Evolutionary conservation across 2,113 vertebrate genomes (phyloP).

Genomic region (Corythaeola cristata): DNA sequence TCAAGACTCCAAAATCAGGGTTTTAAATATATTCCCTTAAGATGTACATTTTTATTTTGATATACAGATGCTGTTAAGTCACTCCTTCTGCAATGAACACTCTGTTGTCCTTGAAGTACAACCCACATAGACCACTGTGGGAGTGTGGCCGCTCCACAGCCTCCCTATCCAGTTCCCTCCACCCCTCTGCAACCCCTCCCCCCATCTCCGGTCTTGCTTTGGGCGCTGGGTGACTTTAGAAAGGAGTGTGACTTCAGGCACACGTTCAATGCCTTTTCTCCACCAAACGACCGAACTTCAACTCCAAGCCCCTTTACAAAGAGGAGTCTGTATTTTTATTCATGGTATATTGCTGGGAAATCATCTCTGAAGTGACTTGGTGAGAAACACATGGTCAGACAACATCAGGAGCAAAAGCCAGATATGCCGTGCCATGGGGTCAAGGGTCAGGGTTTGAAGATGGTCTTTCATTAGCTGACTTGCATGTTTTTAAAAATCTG

Average conservation of each 20-base stretch:
- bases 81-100: not conserved
- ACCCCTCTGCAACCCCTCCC: not conserved
- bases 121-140: fast-evolving
- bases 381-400: not conserved
- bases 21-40: not conserved
- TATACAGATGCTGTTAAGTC: not conserved
- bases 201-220: not conserved
- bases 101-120: not conserved
- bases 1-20: not conserved
- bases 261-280: not conserved
- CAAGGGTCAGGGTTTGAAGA: not conserved
- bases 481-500: not conserved
- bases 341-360: not conserved
- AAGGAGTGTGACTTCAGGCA: not conserved
- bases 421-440: fast-evolving
- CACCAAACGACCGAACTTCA: not conserved
- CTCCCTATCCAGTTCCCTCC: not conserved
- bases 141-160: too few relatives aligned
- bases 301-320: not conserved
- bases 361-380: not conserved
- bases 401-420: not conserved
- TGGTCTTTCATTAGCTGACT: not conserved
- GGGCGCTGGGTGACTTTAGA: not conserved
- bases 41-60: not conserved
- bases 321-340: not conserved